Base-by-base conservation (phyloP, 1,140 invertebrate species). In the Papilio machaon region DNA sequence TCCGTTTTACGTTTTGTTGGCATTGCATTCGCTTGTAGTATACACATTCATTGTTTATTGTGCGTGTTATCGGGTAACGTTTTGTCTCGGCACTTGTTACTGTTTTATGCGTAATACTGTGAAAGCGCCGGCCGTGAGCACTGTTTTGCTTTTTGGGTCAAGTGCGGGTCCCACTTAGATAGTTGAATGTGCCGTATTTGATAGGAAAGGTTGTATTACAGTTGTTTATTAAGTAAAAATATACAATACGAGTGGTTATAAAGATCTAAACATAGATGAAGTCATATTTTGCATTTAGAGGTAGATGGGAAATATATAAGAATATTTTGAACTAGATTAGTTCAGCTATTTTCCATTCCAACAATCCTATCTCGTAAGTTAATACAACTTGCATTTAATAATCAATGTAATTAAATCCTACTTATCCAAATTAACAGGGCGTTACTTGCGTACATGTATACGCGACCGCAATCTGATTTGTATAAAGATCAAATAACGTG, bases 61-160 rank as follows among this genome's bases (percentile, higher is more conserved):
- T 38, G 60, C 23, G 10, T 67, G 64, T 70, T 70, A 70, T 70
- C 64, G 64, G 64, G 11, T 35, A 70, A 70, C 30, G 13, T 70
- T 70, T 70, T 70, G 64, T 70, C 64, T 70, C 5, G 64, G 30
- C 23, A 11, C 30, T 70, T 30, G 60, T 64, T 70, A 70, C 23
- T 38, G 30, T 73, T 38, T 43, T 43, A 43, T 73, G 8, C n/a
- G 73, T 47, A 73, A 73, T 6, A 64, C 60, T 46, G 82, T 81
- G 81, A 84, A 83, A 84, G 80, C 47, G 19, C 19, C 80, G 77
- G 79, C 80, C 80, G 70, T 80, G 77, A 77, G 60, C 19, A 47
- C 64, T 78, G 77, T 80, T 82, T 82, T 82, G 30, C 73, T 86
- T 85, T 88, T 87, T 87, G 78, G 86, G 87, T 87, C 87, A 89